Conservation (phyloP, 2,113 vertebrate species). For the Cyprinodon variegatus region DNA sequence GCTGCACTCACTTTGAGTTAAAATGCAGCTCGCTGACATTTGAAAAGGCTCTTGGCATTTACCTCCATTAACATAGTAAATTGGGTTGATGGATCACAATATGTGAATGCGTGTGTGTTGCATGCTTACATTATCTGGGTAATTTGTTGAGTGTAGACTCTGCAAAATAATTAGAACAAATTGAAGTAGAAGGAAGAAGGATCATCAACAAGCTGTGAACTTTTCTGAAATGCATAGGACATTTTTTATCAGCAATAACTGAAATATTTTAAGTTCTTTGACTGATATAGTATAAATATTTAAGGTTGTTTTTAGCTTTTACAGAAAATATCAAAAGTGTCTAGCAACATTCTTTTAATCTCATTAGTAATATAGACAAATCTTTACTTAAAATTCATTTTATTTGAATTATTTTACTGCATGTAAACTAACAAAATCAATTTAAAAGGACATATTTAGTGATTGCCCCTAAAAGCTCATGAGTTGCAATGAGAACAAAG, state of each 20-base stretch:
- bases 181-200: background rate
- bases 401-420: background rate
- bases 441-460: background rate
- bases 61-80: conserved; percentile 58
- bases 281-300: background rate
- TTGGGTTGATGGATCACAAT: conserved; percentile 33
- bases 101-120: conserved; percentile 13
- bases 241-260: background rate
- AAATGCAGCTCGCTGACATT: conserved; percentile 63
- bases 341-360: background rate
- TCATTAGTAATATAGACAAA: background rate
- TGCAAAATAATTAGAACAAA: conserved; percentile 20
- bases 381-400: background rate
- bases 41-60: conserved; percentile 58
- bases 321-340: background rate
- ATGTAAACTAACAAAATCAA: background rate
- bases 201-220: conserved; percentile 5
- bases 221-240: background rate
- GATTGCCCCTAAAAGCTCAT: background rate
- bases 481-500: background rate
- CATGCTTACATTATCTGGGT: conserved; percentile 26
- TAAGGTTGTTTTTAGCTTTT: background rate
- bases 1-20: conserved; percentile 15
- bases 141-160: conserved; percentile 23
- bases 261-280: background rate